Base-by-base conservation (phyloP, 2,888 invertebrate species). In the Epinotia brunnichana region DNA sequence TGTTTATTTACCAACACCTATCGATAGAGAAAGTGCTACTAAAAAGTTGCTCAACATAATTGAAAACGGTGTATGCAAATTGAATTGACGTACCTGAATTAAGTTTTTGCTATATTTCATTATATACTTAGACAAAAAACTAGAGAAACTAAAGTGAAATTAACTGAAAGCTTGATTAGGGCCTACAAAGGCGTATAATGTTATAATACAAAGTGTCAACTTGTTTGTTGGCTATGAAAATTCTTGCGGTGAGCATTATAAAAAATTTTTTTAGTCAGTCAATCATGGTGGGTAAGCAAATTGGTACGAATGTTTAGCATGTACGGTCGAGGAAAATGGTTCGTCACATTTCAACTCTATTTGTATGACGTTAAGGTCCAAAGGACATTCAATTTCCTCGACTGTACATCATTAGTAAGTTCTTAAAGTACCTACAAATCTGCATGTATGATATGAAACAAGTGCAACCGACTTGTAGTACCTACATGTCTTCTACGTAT, bases 61-160 rank as follows among this genome's bases (percentile, higher is more conserved):
- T 73, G 73, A 63, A 73, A 73, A 68, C 67, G 63, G 11, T 59
- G 41, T 24, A 69, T 69, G 69, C 63, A 69, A 59, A 73, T 73
- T 73, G 69, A 53, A 59, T 19, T 73, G 73, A 73, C 73, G 69
- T 73, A 51, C 68, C 70, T 51, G 35, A 62, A 35, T 29, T 48
- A 24, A 39, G 67, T 72, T 72, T 68, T 72, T 68, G 68, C 62
- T 44, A 66, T 53, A 39, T 70, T 72, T 62, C 48, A 69, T 73
- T 69, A 41, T 24, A 57, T 19, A n/a, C n/a, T n/a, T n/a, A 24
- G 57, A 59, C 57, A 73, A 73, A 73, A 73, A 69, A 62, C 57
- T 59, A 48, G 73, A 61, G 71, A 73, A 73, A 73, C 73, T 53
- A 17, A 57, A 59, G 73, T 59, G 73, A 69, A 73, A 72, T 71